These are phyloP conservation scores for Prunella himalayana DNA, from an alignment of 2,113 vertebrate genomes.

Conservation along the genomic window DNA sequence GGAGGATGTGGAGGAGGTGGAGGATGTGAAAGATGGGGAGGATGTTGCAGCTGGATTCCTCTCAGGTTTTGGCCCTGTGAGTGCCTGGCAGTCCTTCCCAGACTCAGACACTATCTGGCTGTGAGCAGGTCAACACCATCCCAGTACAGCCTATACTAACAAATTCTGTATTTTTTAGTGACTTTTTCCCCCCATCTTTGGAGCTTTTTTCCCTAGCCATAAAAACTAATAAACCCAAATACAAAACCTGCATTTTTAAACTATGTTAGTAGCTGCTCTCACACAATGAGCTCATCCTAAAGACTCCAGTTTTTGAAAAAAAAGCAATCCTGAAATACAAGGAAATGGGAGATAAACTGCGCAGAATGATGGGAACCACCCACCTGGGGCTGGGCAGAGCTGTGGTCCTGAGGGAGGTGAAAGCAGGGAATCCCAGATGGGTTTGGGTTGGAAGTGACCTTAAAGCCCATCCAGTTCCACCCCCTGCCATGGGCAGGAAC, in stretches of 20 bases:
- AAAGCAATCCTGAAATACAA: background rate
- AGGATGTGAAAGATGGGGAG: background rate
- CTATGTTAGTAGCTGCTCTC: background rate
- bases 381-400: background rate
- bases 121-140: background rate
- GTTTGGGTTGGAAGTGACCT: background rate
- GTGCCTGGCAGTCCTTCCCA: background rate
- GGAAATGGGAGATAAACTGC: background rate
- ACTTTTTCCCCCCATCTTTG: background rate
- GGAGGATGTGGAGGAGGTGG: background rate
- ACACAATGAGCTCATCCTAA: background rate
- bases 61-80: background rate
- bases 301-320: background rate
- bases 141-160: background rate
- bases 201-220: background rate
- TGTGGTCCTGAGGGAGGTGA: background rate
- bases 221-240: background rate
- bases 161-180: background rate
- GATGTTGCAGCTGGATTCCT: background rate
- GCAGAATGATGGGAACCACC: background rate
- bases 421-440: background rate
- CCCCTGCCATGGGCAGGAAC: background rate
- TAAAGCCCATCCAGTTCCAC: background rate
- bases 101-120: background rate
- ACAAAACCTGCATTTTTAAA: background rate